Evolutionary conservation across 1,140 invertebrate species (phyloP), one percentile per base, ranked within the genome.

Genomic region (Solen grandis): DNA sequence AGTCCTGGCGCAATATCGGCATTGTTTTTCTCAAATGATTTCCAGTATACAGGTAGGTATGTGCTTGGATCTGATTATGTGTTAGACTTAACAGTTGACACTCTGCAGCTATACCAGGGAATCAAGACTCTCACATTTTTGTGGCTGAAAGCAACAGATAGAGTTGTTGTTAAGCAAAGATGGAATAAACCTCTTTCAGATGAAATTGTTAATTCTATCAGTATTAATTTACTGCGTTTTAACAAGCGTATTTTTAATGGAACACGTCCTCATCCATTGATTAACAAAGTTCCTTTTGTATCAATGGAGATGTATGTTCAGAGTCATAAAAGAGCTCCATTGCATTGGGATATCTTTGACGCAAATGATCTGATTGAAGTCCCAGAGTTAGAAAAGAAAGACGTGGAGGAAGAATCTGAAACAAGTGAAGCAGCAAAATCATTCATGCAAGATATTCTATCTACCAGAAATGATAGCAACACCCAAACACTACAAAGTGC

Each of bases 261-360:
- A 19, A 36, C 31, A 2, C 27, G 70, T 36, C 66, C 31, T 8
- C 79, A 81, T 36, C 79, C 79, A 29, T 25, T 73, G 22, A 54
- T 81, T 0, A 74, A 68, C 27, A 81, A 81, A 36, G n/a, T 27
- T 2, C 60, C 41, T 13, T 57, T 73, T 8, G 29, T 41, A 19
- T 16, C 19, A 50, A 55, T 81, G 22, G 79, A 81, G 52, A 19
- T 75, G n/a, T 81, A 38, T 36, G 63, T 65, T 31, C 59, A 38
- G 36, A 60, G 31, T n/a, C 41, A 55, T n/a, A 14, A 22, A 0
- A 31, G 54, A 22, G 52, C 54, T 31, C 8, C 35, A 33, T 50
- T 54, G n/a, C 62, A 81, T 52, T 81, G 19, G 52, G 79, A 81
- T 38, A 52, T 81, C 0, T 74, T 66, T 57, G 69, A 81, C 35